A percentile compares a stretch with the other conserved stretches of the same genome.
Evolutionary conservation across 2,113 vertebrate species (phyloP).

Genomic region (Xiphias gladius): DNA sequence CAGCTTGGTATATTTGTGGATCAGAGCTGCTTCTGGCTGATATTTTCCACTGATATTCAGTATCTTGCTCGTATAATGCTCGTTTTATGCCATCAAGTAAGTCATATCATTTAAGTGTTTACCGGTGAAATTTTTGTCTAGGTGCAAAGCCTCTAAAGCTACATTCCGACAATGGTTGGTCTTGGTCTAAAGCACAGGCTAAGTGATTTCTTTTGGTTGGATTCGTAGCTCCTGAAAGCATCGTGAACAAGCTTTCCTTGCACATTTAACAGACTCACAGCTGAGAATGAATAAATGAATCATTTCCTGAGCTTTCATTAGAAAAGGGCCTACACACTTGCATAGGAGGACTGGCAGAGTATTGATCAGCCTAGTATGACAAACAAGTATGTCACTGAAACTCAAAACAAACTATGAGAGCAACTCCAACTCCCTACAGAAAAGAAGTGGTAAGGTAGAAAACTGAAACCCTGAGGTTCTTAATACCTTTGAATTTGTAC

Average conservation of each 20-base stretch:
- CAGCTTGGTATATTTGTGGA: background rate
- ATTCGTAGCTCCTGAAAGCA: background rate
- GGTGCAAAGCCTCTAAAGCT: background rate
- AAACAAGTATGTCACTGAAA: background rate
- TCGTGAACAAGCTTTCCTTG: background rate
- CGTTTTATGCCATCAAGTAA: no score
- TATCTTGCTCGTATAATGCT: no score
- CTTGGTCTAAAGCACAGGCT: background rate
- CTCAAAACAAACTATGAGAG: constrained; percentile 5
- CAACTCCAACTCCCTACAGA: background rate
- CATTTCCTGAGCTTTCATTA: background rate
- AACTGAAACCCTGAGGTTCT: background rate
- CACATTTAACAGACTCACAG: background rate
- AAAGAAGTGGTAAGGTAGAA: background rate
- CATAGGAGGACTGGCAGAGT: background rate
- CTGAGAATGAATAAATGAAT: background rate
- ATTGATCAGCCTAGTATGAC: background rate
- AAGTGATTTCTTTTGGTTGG: background rate
- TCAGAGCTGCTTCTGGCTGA: background rate
- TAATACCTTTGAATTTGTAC: background rate
- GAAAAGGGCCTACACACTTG: no score
- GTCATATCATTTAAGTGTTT: no score
- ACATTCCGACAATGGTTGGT: background rate
- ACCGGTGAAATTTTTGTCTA: background rate
- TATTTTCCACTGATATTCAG: background rate